phyloP scores from a whole-genome alignment of 2,113 vertebrate genomes.

The Struthio camelus region DNA sequence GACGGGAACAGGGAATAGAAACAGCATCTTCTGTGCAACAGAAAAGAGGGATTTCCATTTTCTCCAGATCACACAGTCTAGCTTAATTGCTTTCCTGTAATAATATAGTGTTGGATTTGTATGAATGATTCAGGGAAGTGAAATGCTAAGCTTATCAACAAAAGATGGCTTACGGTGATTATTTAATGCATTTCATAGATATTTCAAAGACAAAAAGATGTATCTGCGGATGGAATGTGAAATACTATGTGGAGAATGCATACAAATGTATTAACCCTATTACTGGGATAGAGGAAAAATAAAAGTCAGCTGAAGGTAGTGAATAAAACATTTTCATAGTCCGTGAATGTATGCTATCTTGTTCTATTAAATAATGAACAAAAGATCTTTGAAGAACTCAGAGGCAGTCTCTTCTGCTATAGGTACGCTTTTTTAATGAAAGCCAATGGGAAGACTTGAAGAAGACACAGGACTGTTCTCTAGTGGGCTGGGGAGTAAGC shows the following conservation, averaged over 20 bases:
- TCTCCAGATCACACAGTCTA: background rate
- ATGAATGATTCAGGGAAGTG: constrained; percentile 55
- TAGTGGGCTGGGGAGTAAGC: background rate
- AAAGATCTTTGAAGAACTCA: constrained; percentile 33
- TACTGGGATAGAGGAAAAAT: constrained; percentile 8
- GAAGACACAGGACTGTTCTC: background rate
- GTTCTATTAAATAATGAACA: constrained; percentile 40
- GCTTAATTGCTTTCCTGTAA: constrained; percentile 40
- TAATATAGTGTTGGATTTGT: background rate
- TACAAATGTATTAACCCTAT: constrained; percentile 18
- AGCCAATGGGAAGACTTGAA: background rate
- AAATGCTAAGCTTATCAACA: constrained; percentile 51
- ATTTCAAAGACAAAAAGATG: constrained; percentile 50
- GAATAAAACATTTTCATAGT: constrained; percentile 60
- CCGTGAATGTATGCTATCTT: background rate
- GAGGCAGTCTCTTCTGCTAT: constrained; percentile 10
- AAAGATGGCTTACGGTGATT: constrained; percentile 50
- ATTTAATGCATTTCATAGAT: constrained; percentile 26
- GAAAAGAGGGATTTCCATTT: background rate
- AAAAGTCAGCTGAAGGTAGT: constrained; percentile 23
- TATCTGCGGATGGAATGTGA: constrained; percentile 11
- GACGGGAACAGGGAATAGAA: background rate
- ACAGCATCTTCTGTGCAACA: background rate
- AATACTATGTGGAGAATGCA: background rate
- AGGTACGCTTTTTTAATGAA: background rate